Conservation (phyloP, 53 echinoderm and acorn worm species). For the Temnopleurus reevesii region DNA sequence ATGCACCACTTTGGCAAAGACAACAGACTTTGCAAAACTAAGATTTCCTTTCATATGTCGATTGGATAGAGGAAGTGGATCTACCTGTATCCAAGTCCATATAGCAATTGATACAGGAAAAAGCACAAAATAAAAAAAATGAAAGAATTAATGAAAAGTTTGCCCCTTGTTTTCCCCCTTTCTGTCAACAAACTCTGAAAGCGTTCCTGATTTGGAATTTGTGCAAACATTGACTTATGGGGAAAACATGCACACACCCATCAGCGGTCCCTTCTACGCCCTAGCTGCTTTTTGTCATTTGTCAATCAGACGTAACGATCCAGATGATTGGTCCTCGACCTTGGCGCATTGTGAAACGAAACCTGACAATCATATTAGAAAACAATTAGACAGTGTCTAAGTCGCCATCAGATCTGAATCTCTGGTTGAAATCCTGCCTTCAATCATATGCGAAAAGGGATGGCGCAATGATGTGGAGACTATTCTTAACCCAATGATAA, state of each 20-base stretch:
- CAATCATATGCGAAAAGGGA: not conserved
- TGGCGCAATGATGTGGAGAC: no score
- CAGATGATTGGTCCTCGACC: not conserved
- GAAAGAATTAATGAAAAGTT: not conserved
- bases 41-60: no score
- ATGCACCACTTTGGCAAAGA: no score
- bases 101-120: no score
- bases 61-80: no score
- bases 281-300: not conserved
- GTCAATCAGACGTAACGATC: not conserved
- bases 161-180: not conserved
- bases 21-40: no score
- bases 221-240: constrained; percentile 8
- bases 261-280: not conserved
- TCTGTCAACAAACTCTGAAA: not conserved
- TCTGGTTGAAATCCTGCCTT: not conserved
- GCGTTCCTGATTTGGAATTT: not conserved
- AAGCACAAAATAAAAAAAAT: not conserved
- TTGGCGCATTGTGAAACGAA: not conserved
- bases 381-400: not conserved
- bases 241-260: not conserved
- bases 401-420: not conserved
- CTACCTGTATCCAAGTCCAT: no score
- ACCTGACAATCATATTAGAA: constrained; percentile 34
- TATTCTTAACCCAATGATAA: no score